Percentiles rank a stretch among this genome's conserved stretches.
Conservation (phyloP, 2,888 invertebrate genomes). For the Galerucella calmariensis region DNA sequence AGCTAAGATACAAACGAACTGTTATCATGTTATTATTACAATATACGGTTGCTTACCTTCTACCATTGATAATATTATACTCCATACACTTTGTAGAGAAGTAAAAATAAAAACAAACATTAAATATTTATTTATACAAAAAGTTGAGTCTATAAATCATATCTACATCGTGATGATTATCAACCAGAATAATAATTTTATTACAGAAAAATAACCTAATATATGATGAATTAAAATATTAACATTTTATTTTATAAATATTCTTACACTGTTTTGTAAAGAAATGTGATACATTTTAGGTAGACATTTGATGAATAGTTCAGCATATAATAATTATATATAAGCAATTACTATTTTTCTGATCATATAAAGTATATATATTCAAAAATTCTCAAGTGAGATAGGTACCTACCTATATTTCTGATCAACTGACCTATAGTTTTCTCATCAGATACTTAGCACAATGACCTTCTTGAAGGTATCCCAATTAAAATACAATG, state of each 20-base stretch:
- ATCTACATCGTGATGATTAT: constrained; percentile 49
- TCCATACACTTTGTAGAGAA: background rate
- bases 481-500: too few relatives aligned
- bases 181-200: constrained; percentile 34
- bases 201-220: constrained; percentile 27
- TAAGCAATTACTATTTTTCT: constrained; percentile 1
- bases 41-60: too few relatives aligned
- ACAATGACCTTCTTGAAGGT: too few relatives aligned
- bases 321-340: background rate
- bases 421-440: too few relatives aligned
- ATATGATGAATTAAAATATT: constrained; percentile 20
- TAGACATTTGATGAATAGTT: background rate
- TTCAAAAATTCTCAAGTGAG: background rate
- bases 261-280: constrained; percentile 7
- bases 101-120: constrained; percentile 35
- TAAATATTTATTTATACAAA: constrained; percentile 53
- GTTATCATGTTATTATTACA: too few relatives aligned
- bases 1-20: too few relatives aligned
- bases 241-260: constrained; percentile 23
- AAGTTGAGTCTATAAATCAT: constrained; percentile 54
- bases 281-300: background rate
- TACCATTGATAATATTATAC: background rate
- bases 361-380: background rate
- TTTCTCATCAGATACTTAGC: too few relatives aligned
- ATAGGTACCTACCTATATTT: too few relatives aligned